Conservation (phyloP, 2,797 vertebrate species). For the Micromesistius poutassou region DNA sequence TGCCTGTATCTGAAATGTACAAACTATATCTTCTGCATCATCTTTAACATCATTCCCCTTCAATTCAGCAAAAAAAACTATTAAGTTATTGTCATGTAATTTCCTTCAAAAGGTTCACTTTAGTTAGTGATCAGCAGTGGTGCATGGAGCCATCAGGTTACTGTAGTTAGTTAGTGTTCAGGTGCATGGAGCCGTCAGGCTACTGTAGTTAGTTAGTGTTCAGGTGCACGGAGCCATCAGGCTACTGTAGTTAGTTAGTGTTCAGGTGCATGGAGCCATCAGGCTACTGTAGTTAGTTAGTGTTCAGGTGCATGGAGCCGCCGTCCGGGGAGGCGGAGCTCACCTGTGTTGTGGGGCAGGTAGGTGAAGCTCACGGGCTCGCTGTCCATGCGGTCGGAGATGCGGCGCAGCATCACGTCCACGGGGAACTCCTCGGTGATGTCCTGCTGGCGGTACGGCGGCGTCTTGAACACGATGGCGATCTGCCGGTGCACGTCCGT, state of each 20-base stretch:
- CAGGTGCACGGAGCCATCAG: no score
- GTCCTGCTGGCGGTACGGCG: slow-evolving; percentile 84
- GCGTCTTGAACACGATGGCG: slow-evolving; percentile 88
- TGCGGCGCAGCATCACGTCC: slow-evolving; percentile 77
- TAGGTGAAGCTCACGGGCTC: slow-evolving; percentile 82
- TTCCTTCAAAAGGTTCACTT: not conserved
- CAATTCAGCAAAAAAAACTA: not conserved
- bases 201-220: no score
- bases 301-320: no score
- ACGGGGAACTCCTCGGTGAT: slow-evolving; percentile 79
- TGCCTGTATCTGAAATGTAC: not conserved
- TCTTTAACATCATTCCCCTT: not conserved
- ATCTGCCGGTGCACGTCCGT: slow-evolving; percentile 93
- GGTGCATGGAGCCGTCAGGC: not conserved
- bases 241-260: no score
- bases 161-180: no score
- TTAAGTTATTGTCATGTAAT: no score
- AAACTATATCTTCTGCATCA: no score
- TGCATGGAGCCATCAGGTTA: no score
- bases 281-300: no score
- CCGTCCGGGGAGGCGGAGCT: slow-evolving; percentile 25
- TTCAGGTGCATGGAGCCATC: no score
- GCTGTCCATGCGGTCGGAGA: slow-evolving; percentile 89
- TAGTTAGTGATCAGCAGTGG: not conserved
- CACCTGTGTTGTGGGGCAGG: slow-evolving; percentile 80